Evolutionary conservation across 2,888 invertebrate species (phyloP).

Genomic region (Lycophotia porphyrea): DNA sequence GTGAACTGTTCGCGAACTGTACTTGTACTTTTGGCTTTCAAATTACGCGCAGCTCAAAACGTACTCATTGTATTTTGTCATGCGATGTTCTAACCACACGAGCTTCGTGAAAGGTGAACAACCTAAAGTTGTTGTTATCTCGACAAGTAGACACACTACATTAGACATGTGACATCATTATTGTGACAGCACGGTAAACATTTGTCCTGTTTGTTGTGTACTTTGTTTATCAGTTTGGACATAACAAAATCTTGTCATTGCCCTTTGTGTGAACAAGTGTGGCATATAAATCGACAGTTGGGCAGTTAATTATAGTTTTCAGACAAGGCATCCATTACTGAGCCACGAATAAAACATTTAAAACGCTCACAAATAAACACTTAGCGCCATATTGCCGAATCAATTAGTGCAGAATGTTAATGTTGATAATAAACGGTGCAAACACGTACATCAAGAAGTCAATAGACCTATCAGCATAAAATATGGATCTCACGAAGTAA

Average conservation of each 20-base stretch:
- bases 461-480: constrained; percentile 62
- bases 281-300: constrained; percentile 3
- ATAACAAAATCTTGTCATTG: constrained; percentile 63
- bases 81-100: constrained; percentile 79
- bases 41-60: constrained; percentile 78
- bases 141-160: constrained; percentile 82
- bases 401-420: constrained; percentile 45
- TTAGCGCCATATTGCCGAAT: constrained; percentile 21
- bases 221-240: constrained; percentile 72
- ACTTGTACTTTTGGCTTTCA: constrained; percentile 79
- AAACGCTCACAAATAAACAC: constrained; percentile 17
- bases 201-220: constrained; percentile 70
- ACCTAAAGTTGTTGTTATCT: constrained; percentile 83
- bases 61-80: constrained; percentile 81
- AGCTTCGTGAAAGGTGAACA: constrained; percentile 80
- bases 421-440: constrained; percentile 43
- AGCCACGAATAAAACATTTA: constrained; percentile 26
- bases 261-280: constrained; percentile 47
- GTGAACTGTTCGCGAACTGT: constrained; percentile 73
- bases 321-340: neutral
- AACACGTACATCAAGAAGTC: constrained; percentile 45
- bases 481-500: constrained; percentile 60
- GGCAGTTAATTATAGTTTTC: neutral
- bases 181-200: constrained; percentile 78
- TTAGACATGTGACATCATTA: constrained; percentile 87